phyloP scores from a whole-genome alignment of 2,888 invertebrate genomes.

The Agrotis exclamationis region DNA sequence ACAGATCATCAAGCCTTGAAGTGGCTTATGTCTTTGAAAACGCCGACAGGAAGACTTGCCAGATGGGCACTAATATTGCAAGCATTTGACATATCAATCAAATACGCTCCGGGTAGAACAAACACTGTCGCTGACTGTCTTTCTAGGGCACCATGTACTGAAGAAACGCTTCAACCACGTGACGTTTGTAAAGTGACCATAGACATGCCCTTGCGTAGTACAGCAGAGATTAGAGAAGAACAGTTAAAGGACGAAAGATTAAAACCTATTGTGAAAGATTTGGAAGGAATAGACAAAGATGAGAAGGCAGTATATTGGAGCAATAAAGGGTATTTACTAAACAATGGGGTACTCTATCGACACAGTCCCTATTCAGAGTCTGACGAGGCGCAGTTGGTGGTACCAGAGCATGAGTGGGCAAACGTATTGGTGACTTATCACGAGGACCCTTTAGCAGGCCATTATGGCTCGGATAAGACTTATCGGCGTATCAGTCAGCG shows the following conservation, averaged over 20 bases:
- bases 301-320: slow-evolving; percentile 34
- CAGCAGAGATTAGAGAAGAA: slow-evolving; percentile 17
- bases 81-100: slow-evolving; percentile 14
- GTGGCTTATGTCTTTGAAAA: slow-evolving; percentile 7
- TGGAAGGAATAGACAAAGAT: slow-evolving; percentile 16
- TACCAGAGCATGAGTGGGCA: slow-evolving; percentile 20
- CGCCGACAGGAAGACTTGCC: slow-evolving; percentile 9
- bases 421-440: too few relatives aligned
- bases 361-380: slow-evolving; percentile 20
- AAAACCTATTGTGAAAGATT: slow-evolving; percentile 21
- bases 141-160: slow-evolving; percentile 44
- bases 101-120: slow-evolving; percentile 28
- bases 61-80: slow-evolving; percentile 30
- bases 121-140: slow-evolving; percentile 53
- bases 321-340: slow-evolving; percentile 32
- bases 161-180: slow-evolving; percentile 1
- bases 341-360: slow-evolving; percentile 37
- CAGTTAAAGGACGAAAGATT: slow-evolving; percentile 38
- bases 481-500: too few relatives aligned
- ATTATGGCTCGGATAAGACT: too few relatives aligned
- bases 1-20: slow-evolving; percentile 11
- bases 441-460: too few relatives aligned
- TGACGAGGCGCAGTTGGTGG: slow-evolving; percentile 38
- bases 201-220: slow-evolving; percentile 4
- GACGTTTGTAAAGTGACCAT: slow-evolving; percentile 17